These are phyloP conservation scores for Pachyrhynchus sulphureomaculatus DNA, from an alignment of 1,140 invertebrate genomes.

Conservation along the genomic window DNA sequence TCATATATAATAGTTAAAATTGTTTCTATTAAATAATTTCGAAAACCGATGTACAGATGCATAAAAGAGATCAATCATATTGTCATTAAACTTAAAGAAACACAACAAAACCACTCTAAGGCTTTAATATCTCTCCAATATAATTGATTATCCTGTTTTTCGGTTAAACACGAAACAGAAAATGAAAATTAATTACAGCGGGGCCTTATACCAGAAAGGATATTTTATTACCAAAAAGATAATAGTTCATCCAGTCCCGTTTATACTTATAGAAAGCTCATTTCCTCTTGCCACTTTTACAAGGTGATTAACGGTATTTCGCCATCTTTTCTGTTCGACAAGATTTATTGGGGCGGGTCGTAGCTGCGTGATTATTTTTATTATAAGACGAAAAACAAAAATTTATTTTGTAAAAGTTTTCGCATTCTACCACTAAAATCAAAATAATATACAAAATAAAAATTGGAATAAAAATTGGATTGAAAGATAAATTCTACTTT, in stretches of 20 bases:
- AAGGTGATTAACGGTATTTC: neutral
- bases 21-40: too few relatives aligned
- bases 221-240: constrained; percentile 15
- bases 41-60: too few relatives aligned
- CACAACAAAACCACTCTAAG: neutral
- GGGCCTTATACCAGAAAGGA: neutral
- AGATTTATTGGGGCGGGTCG: too few relatives aligned
- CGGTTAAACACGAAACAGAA: neutral
- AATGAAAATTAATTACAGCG: constrained; percentile 18
- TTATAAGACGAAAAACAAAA: too few relatives aligned
- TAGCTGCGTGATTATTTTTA: too few relatives aligned
- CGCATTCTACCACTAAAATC: too few relatives aligned
- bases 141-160: constrained; percentile 15
- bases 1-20: too few relatives aligned
- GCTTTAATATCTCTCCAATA: neutral
- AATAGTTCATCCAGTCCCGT: constrained; percentile 13
- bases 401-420: too few relatives aligned
- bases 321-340: neutral
- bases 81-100: neutral
- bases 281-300: constrained; percentile 1
- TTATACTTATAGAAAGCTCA: constrained; percentile 6
- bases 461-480: too few relatives aligned
- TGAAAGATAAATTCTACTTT: too few relatives aligned
- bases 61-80: too few relatives aligned
- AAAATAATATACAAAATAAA: too few relatives aligned